These are phyloP conservation scores for Drosophila funebris DNA, from an alignment of 1,140 invertebrate genomes.

Conservation along the genomic window DNA sequence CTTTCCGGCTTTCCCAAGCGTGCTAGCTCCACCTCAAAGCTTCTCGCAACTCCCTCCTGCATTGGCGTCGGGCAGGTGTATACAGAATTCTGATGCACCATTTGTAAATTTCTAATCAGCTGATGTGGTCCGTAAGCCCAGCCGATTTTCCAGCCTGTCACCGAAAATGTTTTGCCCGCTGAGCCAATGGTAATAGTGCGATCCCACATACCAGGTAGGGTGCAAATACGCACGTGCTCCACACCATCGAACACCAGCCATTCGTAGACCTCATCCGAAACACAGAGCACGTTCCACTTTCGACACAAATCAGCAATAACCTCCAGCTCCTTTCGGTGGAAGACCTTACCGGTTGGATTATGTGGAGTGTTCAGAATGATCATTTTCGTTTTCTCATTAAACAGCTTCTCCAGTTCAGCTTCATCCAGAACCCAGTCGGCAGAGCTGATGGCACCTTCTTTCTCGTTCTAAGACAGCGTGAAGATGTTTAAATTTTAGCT, in stretches of 20 bases:
- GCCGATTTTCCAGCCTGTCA: conserved; percentile 98
- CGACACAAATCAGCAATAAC: conserved; percentile 94
- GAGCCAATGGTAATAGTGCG: conserved; percentile 98
- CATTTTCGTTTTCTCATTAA: conserved; percentile 96
- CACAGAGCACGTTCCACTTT: conserved; percentile 95
- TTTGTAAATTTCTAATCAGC: conserved; percentile 91
- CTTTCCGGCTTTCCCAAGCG: conserved; percentile 90
- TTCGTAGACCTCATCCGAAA: conserved; percentile 99
- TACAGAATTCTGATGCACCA: conserved; percentile 97
- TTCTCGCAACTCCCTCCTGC: conserved; percentile 95
- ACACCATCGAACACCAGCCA: conserved; percentile 96
- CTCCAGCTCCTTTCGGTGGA: conserved; percentile 88
- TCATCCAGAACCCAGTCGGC: conserved; percentile 96
- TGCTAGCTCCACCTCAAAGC: conserved; percentile 94
- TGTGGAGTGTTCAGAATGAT: conserved; percentile 98
- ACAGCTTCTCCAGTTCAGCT: conserved; percentile 91
- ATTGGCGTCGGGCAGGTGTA: conserved; percentile 95
- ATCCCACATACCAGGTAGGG: conserved; percentile 98
- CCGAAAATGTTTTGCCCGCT: conserved; percentile 98
- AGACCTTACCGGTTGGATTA: conserved; percentile 97
- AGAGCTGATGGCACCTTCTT: conserved; percentile 85
- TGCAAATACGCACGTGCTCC: conserved; percentile 96
- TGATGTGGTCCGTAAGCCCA: conserved; percentile 96
- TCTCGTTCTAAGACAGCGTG: conserved; percentile 40
- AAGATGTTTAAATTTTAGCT: not conserved